Percentiles rank a stretch among this genome's conserved stretches.
Evolutionary conservation across 2,888 invertebrate species (phyloP).

Genomic region (Aleiodes alternator): DNA sequence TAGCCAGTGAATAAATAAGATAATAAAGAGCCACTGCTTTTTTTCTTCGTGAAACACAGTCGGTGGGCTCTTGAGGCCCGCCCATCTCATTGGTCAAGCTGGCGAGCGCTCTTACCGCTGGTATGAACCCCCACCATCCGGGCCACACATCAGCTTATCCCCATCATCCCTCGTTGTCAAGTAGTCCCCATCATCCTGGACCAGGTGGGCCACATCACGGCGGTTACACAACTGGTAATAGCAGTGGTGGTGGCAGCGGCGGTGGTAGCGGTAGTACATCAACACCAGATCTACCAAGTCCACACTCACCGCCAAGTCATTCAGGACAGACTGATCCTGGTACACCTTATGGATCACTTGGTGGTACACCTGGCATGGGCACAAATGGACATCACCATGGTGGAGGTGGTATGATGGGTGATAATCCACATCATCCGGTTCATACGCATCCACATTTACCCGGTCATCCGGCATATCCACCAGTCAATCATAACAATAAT

Average conservation of each 20-base stretch:
- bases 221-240: slow-evolving; percentile 70
- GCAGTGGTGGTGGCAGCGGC: slow-evolving; percentile 61
- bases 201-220: slow-evolving; percentile 71
- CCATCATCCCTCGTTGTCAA: slow-evolving; percentile 76
- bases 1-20: slow-evolving; percentile 20
- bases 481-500: slow-evolving; percentile 76
- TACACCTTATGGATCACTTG: slow-evolving; percentile 58
- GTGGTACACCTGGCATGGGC: slow-evolving; percentile 69
- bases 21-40: slow-evolving; percentile 44
- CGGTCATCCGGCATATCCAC: slow-evolving; percentile 73
- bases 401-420: slow-evolving; percentile 72
- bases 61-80: slow-evolving; percentile 71
- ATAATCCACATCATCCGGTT: slow-evolving; percentile 75
- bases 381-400: slow-evolving; percentile 73
- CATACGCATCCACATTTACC: slow-evolving; percentile 79
- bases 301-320: slow-evolving; percentile 70
- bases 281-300: slow-evolving; percentile 74
- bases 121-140: slow-evolving; percentile 93
- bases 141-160: slow-evolving; percentile 76
- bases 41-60: slow-evolving; percentile 65
- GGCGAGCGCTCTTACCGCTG: slow-evolving; percentile 89
- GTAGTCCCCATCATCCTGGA: slow-evolving; percentile 75
- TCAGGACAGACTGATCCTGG: slow-evolving; percentile 67
- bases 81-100: slow-evolving; percentile 85
- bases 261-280: slow-evolving; percentile 67